Conservation (phyloP, 2,888 invertebrate genomes). For the Steromphala cineraria region DNA sequence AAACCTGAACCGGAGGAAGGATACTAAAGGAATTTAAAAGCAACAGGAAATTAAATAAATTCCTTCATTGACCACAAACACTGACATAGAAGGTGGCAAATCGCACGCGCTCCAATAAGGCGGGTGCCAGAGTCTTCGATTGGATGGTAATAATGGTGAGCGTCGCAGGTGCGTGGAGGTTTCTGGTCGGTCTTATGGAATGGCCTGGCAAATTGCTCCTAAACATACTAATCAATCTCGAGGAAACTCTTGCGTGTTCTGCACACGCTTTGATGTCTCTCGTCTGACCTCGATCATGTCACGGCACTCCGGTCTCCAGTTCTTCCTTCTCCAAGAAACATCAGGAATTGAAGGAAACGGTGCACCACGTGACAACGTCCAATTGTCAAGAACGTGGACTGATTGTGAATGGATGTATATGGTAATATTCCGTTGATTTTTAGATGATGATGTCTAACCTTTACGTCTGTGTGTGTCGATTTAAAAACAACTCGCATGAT, state of each 20-base stretch:
- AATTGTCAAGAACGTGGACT: too few relatives aligned
- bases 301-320: too few relatives aligned
- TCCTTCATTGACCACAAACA: not conserved
- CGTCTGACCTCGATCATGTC: not conserved
- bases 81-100: not conserved
- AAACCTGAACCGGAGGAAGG: not conserved
- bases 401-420: too few relatives aligned
- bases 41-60: slow-evolving; percentile 17
- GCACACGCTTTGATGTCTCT: not conserved
- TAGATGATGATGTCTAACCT: too few relatives aligned
- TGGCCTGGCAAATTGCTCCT: not conserved
- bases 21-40: slow-evolving; percentile 6
- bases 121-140: not conserved
- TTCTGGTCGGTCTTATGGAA: not conserved
- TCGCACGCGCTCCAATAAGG: not conserved
- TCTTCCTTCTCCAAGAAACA: too few relatives aligned
- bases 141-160: not conserved
- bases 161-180: not conserved
- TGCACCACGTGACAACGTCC: too few relatives aligned
- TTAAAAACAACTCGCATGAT: too few relatives aligned
- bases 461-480: too few relatives aligned
- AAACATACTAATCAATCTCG: not conserved
- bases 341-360: too few relatives aligned
- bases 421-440: too few relatives aligned
- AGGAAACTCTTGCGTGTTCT: not conserved